phyloP scores from a whole-genome alignment of 2,888 invertebrate species.

The Onthophagus sagittarius region DNA sequence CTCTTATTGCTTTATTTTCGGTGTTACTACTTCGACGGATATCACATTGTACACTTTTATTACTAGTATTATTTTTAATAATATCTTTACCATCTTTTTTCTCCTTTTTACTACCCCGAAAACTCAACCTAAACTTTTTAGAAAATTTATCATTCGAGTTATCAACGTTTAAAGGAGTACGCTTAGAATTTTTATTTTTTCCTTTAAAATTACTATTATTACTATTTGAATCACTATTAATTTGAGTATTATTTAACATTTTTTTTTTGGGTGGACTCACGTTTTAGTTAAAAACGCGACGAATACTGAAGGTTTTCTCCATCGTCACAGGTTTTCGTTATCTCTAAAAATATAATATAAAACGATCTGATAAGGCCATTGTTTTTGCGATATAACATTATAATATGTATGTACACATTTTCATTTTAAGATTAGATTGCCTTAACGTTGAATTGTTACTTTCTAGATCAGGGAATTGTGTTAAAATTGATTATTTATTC shows the following conservation, averaged over 20 bases:
- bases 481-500: too few relatives aligned
- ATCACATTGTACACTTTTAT: not conserved
- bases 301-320: not conserved
- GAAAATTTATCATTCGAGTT: slow-evolving; percentile 16
- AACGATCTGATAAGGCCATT: not conserved
- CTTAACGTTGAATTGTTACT: not conserved
- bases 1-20: too few relatives aligned
- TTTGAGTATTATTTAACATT: not conserved
- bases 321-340: not conserved
- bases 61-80: slow-evolving; percentile 13
- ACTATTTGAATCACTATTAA: not conserved
- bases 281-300: not conserved
- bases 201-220: too few relatives aligned
- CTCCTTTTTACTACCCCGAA: slow-evolving; percentile 20
- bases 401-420: not conserved
- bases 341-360: not conserved
- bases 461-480: too few relatives aligned
- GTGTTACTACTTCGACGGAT: too few relatives aligned
- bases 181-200: not conserved
- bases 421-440: not conserved
- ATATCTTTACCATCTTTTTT: slow-evolving; percentile 17
- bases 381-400: not conserved
- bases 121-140: slow-evolving; percentile 21
- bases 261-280: not conserved
- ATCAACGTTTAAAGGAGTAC: not conserved